Evolutionary conservation across 2,888 invertebrate species (phyloP), one percentile per base, ranked within the genome.

Genomic region (Drosophila paucipuncta): DNA sequence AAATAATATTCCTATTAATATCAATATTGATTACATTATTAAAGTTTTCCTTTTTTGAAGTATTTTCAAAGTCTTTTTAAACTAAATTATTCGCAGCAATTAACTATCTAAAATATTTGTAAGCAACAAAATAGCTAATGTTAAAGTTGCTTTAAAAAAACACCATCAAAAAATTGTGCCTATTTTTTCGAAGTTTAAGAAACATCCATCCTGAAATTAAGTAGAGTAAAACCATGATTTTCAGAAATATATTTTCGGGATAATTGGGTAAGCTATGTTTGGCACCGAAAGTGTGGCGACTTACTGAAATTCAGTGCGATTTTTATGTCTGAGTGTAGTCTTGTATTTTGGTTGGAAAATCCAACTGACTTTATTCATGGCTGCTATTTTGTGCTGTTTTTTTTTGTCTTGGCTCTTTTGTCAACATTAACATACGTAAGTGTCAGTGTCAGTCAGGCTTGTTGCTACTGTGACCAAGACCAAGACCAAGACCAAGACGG

Each of bases 391-490:
- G 31, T 10, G 10, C 3, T 33, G 0, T 31, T 22, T 22, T 22
- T 22, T 68, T 25, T 62, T 74, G 82, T 73, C 83, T 73, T 61
- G 76, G 70, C 83, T 87, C 83, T 90, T 89, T 91, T 88, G 89
- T 89, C 91, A 91, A 81, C 85, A 92, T 92, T 92, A 92, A 91
- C 92, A 91, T 91, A 91, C 89, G 89, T 90, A 91, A 91, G 91
- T 91, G 91, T 90, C 91, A 91, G 88, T 90, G 91, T 89, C 91
- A 90, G 84, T 78, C 73, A 47, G 16, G 79, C 69, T 82, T 89
- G 88, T 82, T 81, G 88, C 91, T 91, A 88, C 91, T 80, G 91
- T 82, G 64, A 65, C 54, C 31, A 25, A 25, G 35, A 35, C 54
- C 31, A 25, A 25, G 35, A 35, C 49, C 35, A 35, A 35, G 35